These are phyloP conservation scores for Frankliniella intonsa DNA, from an alignment of 2,888 invertebrate genomes.

Conservation along the genomic window DNA sequence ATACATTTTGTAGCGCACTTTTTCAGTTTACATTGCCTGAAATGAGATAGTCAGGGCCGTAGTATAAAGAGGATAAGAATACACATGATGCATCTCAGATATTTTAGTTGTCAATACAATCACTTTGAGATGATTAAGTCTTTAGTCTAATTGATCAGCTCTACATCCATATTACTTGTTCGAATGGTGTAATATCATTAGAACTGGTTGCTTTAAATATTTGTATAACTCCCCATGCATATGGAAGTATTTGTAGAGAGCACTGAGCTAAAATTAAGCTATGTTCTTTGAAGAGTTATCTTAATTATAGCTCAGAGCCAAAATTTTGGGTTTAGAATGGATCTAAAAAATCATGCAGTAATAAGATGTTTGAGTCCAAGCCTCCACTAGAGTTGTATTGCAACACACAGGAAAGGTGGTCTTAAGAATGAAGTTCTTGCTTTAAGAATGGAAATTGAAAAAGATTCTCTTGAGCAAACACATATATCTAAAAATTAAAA, in stretches of 20 bases:
- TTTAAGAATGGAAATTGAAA: not conserved
- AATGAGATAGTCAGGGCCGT: not conserved
- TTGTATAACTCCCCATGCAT: not conserved
- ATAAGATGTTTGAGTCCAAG: not conserved
- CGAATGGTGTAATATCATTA: not conserved
- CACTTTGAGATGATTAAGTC: not conserved
- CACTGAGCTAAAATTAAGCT: not conserved
- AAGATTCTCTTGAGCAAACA: slow-evolving; percentile 5
- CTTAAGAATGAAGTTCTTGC: not conserved
- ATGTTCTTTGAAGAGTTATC: not conserved
- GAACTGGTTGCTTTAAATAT: not conserved
- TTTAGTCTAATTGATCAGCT: not conserved
- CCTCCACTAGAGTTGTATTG: not conserved
- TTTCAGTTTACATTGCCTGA: not conserved
- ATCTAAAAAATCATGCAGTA: not conserved
- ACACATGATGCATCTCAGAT: not conserved
- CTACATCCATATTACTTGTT: not conserved
- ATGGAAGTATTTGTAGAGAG: not conserved
- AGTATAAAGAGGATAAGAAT: not conserved
- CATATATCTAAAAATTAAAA: too few species aligned
- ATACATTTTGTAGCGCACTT: not conserved
- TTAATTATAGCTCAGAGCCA: not conserved
- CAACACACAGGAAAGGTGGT: not conserved
- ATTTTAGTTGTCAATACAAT: not conserved
- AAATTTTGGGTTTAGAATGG: not conserved